A percentile compares a stretch with the other conserved stretches of the same genome.
Conservation (phyloP, 2,888 invertebrate species). For the Athalia circularis region DNA sequence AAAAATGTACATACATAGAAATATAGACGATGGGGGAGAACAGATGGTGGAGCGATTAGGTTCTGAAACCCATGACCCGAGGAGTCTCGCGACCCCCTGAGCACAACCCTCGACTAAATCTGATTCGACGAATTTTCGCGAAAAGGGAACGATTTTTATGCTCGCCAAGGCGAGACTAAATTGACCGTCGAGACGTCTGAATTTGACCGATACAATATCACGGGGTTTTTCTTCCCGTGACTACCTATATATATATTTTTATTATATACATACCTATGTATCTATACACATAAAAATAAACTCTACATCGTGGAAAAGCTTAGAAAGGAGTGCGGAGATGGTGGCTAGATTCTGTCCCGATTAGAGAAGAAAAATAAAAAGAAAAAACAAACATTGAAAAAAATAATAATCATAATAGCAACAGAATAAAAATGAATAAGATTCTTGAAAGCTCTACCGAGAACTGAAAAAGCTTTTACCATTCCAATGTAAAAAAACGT, state of each 20-base stretch:
- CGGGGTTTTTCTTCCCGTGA: background rate
- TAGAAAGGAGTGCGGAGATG: too few species aligned
- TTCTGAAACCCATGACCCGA: background rate
- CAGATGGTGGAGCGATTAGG: conserved; percentile 39
- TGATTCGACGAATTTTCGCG: conserved; percentile 32
- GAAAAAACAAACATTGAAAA: too few species aligned
- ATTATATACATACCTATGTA: background rate
- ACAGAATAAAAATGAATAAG: background rate
- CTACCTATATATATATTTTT: too few species aligned
- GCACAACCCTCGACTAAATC: conserved; percentile 33
- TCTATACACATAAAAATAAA: too few species aligned
- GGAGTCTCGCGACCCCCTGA: background rate
- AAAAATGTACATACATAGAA: conserved; percentile 11
- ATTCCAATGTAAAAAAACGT: conserved; percentile 14
- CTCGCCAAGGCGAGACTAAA: conserved; percentile 37
- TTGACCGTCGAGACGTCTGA: conserved; percentile 42
- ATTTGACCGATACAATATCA: conserved; percentile 15
- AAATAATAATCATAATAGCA: too few species aligned
- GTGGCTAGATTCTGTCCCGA: too few species aligned
- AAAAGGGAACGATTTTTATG: conserved; percentile 29
- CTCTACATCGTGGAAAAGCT: too few species aligned
- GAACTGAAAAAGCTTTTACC: conserved; percentile 18
- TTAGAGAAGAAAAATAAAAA: too few species aligned
- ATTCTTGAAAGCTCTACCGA: background rate
- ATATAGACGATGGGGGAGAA: conserved; percentile 10